phyloP scores from a whole-genome alignment of 2,888 invertebrate genomes.

The Autographa gamma region DNA sequence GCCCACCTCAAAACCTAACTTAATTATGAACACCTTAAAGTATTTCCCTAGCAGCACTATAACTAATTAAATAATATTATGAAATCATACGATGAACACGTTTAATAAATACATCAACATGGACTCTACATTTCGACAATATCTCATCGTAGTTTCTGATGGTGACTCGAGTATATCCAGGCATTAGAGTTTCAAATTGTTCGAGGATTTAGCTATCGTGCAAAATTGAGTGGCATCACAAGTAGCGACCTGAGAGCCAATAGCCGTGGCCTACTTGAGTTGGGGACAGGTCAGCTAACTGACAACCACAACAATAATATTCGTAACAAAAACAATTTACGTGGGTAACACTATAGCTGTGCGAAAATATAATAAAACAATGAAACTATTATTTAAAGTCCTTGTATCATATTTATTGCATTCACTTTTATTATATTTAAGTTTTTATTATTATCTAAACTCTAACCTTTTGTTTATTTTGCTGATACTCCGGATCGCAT shows the following conservation, averaged over 20 bases:
- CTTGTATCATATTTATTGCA: background rate
- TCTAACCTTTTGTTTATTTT: background rate
- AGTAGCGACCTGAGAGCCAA: slow-evolving; percentile 60
- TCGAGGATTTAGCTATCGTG: slow-evolving; percentile 44
- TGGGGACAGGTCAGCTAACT: slow-evolving; percentile 51
- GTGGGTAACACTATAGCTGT: slow-evolving; percentile 35
- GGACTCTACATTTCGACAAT: too few species aligned
- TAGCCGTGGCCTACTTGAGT: slow-evolving; percentile 80
- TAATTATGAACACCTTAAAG: too few species aligned
- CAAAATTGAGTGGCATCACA: slow-evolving; percentile 66
- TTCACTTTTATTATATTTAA: background rate
- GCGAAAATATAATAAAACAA: slow-evolving; percentile 1
- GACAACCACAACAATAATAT: slow-evolving; percentile 33
- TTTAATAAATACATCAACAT: too few species aligned
- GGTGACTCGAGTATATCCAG: too few species aligned
- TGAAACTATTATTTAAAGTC: slow-evolving; percentile 1
- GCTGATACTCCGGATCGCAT: background rate
- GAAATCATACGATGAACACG: too few species aligned
- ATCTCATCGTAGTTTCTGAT: too few species aligned
- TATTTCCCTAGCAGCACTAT: too few species aligned
- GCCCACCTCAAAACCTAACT: too few species aligned
- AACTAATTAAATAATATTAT: too few species aligned
- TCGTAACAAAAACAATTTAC: slow-evolving; percentile 35
- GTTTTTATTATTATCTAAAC: background rate
- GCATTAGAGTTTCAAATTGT: slow-evolving; percentile 26